These are phyloP conservation scores for Orchesella cincta DNA, from an alignment of 1,140 invertebrate species.

Conservation along the genomic window DNA sequence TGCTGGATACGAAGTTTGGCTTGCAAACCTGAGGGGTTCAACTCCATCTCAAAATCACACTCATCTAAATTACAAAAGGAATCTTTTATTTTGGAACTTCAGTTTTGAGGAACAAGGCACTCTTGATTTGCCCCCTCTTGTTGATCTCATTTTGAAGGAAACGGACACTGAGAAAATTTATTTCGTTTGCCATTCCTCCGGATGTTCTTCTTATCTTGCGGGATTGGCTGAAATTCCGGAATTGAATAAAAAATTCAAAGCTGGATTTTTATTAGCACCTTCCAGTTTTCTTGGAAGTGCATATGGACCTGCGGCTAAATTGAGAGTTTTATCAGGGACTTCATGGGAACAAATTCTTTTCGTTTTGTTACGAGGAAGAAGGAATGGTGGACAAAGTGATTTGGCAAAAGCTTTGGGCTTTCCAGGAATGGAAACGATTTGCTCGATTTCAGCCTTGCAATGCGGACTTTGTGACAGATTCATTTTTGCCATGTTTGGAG, in stretches of 20 bases:
- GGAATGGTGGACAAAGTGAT: too few species aligned
- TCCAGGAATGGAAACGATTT: not conserved
- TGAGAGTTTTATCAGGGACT: not conserved
- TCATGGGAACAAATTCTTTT: slow-evolving; percentile 18
- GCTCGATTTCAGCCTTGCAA: not conserved
- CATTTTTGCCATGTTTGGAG: not conserved
- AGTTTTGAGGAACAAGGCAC: not conserved
- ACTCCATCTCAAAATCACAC: slow-evolving; percentile 56
- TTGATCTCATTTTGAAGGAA: not conserved
- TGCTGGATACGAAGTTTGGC: slow-evolving; percentile 63
- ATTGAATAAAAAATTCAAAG: not conserved
- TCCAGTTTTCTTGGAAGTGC: not conserved
- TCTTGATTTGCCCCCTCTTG: not conserved
- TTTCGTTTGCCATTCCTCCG: not conserved
- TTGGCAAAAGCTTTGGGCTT: too few species aligned
- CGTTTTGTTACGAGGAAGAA: not conserved
- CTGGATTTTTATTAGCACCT: not conserved
- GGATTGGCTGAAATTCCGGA: not conserved
- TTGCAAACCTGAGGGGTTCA: slow-evolving; percentile 62
- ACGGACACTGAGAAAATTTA: not conserved
- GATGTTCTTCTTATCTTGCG: not conserved
- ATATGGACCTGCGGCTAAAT: not conserved
- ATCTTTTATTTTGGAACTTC: slow-evolving; percentile 46
- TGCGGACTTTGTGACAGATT: not conserved
- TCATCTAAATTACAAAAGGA: slow-evolving; percentile 30